Conservation (phyloP, 2,888 invertebrate species). For the Zygaena filipendulae region DNA sequence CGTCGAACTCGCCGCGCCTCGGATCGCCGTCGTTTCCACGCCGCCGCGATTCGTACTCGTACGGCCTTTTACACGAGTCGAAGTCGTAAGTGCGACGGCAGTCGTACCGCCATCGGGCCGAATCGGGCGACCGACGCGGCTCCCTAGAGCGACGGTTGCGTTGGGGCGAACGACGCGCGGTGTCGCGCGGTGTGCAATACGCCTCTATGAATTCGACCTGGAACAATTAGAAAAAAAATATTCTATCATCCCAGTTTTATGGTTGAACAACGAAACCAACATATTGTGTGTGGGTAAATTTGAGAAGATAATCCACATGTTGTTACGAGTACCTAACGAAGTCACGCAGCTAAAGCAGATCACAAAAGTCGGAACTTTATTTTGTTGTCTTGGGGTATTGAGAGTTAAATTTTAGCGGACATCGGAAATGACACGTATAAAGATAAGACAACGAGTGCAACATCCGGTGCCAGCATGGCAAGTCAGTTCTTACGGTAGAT, state of each 20-base stretch:
- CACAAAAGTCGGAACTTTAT: no score
- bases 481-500: no score
- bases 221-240: constrained; percentile 38
- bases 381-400: no score
- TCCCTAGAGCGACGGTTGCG: constrained; percentile 54
- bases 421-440: no score
- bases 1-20: constrained; percentile 47
- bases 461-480: no score
- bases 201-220: constrained; percentile 79
- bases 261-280: neutral
- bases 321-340: no score
- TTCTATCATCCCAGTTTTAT: neutral
- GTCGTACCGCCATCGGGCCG: constrained; percentile 58
- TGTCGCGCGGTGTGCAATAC: constrained; percentile 79
- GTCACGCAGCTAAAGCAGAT: no score
- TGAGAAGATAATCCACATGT: no score
- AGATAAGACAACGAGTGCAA: no score
- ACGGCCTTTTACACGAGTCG: constrained; percentile 47
- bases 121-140: constrained; percentile 50
- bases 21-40: constrained; percentile 51
- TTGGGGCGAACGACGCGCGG: constrained; percentile 58
- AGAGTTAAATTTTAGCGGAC: no score
- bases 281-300: no score
- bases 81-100: constrained; percentile 52
- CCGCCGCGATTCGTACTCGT: constrained; percentile 43